A percentile compares a stretch with the other conserved stretches of the same genome.
These are phyloP conservation scores for Gallirallus australis DNA, from an alignment of 2,797 vertebrate species.

Conservation along the genomic window DNA sequence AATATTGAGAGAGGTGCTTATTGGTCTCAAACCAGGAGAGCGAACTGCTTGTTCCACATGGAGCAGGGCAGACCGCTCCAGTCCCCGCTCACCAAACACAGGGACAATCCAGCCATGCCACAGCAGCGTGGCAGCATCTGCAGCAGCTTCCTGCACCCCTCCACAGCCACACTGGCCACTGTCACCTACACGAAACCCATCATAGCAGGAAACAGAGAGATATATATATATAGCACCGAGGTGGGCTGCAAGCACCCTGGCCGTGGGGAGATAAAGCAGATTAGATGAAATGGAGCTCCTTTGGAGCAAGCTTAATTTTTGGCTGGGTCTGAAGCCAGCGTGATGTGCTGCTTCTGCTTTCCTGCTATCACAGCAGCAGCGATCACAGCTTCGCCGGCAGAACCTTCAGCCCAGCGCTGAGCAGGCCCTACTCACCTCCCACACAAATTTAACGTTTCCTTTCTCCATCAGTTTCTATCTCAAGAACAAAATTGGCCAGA, in stretches of 20 bases:
- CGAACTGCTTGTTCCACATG: accelerated
- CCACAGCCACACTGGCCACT: accelerated
- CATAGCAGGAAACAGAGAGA: neutral
- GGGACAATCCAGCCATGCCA: neutral
- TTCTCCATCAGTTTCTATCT: slow-evolving; percentile 10
- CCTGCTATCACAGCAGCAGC: neutral
- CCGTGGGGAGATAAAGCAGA: neutral
- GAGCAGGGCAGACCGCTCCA: neutral
- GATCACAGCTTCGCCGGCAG: neutral
- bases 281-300: neutral
- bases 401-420: neutral
- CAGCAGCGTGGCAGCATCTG: neutral
- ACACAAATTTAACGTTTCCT: slow-evolving; percentile 8
- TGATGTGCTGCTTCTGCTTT: neutral
- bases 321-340: neutral
- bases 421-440: neutral
- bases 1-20: neutral
- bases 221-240: neutral
- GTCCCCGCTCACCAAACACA: neutral
- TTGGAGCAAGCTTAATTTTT: neutral
- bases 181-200: neutral
- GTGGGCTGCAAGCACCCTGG: neutral
- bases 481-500: neutral
- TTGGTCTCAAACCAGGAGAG: neutral
- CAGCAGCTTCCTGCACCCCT: neutral